Base-by-base conservation (phyloP, 2,888 invertebrate species). In the Dicyrtoma fusca region DNA sequence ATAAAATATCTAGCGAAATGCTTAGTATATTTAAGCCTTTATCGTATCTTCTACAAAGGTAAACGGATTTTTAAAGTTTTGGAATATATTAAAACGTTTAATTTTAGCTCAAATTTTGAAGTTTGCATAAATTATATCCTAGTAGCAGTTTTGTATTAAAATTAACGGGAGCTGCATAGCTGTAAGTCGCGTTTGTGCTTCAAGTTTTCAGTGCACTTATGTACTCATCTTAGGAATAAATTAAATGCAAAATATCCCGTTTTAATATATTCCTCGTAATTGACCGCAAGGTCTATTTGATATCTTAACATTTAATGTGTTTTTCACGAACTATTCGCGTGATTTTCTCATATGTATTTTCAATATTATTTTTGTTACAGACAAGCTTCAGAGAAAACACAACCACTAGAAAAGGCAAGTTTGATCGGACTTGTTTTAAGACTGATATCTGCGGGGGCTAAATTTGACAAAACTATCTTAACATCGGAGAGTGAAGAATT, bases 1-100 rank as follows among this genome's bases (percentile, higher is more conserved):
- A 72, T 6, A 71, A 73, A 11, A 69, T 73, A 11, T 72, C 77
- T 23, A 45, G 55, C 0, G 65, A 75, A 25, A 19, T 78, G 19
- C 62, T 72, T 0, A 55, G 66, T 13, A 57, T 77, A 19, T 72
- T 76, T 34, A 73, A 76, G 17, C 77, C 78, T 0, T 44, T 72
- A 0, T 76, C 71, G n/a, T 71, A 65, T 17, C 73, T 79, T 19
- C 69, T 78, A 42, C 72, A 74, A 63, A 70, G 42, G 79, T 78
- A 73, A 71, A 71, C 8, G 34, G 3, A 3, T 5, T 69, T 53
- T 23, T 17, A 17, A 55, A n/a, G 13, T 26, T 23, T 51, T 51
- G 17, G 8, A 51, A 51, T n/a, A 51, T 34, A 47, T 5, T 5
- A n/a, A 17, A n/a, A 21, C 51, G 8, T 34, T 34, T 51, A n/a